These are phyloP conservation scores for Solen grandis DNA, from an alignment of 1,140 invertebrate genomes.

Conservation along the genomic window DNA sequence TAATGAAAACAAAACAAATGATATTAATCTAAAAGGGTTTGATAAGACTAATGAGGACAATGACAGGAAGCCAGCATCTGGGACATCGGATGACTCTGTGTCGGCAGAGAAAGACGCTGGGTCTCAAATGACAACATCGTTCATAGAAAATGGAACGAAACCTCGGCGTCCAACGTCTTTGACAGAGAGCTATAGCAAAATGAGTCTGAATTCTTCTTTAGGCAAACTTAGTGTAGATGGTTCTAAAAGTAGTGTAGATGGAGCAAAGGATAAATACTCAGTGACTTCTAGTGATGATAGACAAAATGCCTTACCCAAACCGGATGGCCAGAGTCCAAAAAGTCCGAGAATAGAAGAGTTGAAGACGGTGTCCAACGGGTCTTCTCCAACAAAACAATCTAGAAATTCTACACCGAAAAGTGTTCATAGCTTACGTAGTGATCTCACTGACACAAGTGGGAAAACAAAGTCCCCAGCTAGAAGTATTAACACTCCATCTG, in stretches of 20 bases:
- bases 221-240: constrained; percentile 48
- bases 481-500: constrained; percentile 71
- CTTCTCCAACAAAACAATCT: constrained; percentile 48
- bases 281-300: constrained; percentile 62
- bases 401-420: constrained; percentile 65
- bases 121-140: constrained; percentile 69
- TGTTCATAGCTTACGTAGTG: constrained; percentile 59
- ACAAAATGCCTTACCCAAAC: constrained; percentile 70
- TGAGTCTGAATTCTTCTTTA: constrained; percentile 21
- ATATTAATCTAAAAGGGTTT: constrained; percentile 45
- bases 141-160: constrained; percentile 64
- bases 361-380: constrained; percentile 14
- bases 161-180: constrained; percentile 73
- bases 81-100: constrained; percentile 59
- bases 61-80: constrained; percentile 59
- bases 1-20: background rate
- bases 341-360: constrained; percentile 55
- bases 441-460: constrained; percentile 63
- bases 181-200: constrained; percentile 69
- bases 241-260: constrained; percentile 2
- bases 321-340: constrained; percentile 77
- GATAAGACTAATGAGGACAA: constrained; percentile 26
- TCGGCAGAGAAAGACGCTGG: constrained; percentile 54
- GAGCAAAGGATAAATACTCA: constrained; percentile 41
- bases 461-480: constrained; percentile 71